Evolutionary conservation across 2,113 vertebrate species (phyloP).

Genomic region (Paralichthys olivaceus): DNA sequence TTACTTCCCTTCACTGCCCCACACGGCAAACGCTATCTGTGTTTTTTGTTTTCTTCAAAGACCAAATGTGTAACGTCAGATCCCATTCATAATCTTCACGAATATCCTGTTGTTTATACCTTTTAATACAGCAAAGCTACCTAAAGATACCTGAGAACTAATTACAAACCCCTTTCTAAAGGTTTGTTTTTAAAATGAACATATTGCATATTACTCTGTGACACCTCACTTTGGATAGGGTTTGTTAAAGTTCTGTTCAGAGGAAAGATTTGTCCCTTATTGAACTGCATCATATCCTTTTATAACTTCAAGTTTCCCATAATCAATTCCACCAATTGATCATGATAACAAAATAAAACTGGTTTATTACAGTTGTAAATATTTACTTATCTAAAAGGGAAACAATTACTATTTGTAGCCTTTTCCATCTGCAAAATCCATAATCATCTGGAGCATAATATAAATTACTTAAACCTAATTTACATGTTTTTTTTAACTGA

Average conservation of each 20-base stretch:
- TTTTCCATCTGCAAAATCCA: neutral
- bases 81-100: constrained; percentile 2
- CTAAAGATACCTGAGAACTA: constrained; percentile 20
- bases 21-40: constrained; percentile 20
- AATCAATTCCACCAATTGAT: neutral
- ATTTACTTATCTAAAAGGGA: neutral
- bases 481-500: neutral
- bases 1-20: neutral
- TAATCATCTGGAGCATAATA: neutral
- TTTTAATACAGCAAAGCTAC: constrained; percentile 14
- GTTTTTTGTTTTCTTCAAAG: constrained; percentile 34
- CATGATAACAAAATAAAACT: neutral
- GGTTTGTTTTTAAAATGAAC: neutral
- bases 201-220: neutral
- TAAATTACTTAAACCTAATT: neutral
- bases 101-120: constrained; percentile 7
- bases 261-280: neutral
- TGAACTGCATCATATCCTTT: neutral
- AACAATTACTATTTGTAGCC: neutral
- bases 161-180: constrained; percentile 18
- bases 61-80: constrained; percentile 22
- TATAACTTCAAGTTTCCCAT: neutral
- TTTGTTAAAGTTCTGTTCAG: neutral
- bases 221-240: neutral
- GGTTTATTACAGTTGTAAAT: neutral